These are phyloP conservation scores for Hemicentrotus pulcherrimus DNA, from an alignment of 35 echinoderm and acorn worm species.

Conservation along the genomic window DNA sequence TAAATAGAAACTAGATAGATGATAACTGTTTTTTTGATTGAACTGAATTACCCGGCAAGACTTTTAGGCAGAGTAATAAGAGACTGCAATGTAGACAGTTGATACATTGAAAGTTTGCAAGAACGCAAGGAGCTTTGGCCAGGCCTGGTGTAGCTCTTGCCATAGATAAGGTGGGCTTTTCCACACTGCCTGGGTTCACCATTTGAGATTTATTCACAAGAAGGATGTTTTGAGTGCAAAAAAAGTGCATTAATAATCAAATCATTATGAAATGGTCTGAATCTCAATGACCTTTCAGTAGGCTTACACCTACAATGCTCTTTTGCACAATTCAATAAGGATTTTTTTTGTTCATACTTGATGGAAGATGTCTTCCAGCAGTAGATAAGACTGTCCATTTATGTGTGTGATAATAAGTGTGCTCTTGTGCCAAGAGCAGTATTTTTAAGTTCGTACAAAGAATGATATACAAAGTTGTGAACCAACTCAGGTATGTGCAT, in stretches of 20 bases:
- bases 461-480: not conserved
- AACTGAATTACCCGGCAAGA: not conserved
- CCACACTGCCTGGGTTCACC: no score
- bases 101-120: not conserved
- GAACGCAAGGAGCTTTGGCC: no score
- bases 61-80: not conserved
- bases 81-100: not conserved
- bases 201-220: no score
- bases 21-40: not conserved
- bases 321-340: no score
- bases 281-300: no score
- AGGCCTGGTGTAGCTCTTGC: no score
- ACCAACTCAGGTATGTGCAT: not conserved
- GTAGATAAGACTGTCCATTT: not conserved
- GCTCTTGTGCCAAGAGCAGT: not conserved
- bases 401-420: not conserved
- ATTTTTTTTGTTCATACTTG: no score
- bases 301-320: no score
- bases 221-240: no score
- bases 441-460: not conserved
- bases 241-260: no score
- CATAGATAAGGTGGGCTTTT: no score
- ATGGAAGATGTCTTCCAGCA: not conserved
- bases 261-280: no score
- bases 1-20: not conserved